Evolutionary conservation across 2,888 invertebrate species (phyloP).

Genomic region (Xiphydria camelus): DNA sequence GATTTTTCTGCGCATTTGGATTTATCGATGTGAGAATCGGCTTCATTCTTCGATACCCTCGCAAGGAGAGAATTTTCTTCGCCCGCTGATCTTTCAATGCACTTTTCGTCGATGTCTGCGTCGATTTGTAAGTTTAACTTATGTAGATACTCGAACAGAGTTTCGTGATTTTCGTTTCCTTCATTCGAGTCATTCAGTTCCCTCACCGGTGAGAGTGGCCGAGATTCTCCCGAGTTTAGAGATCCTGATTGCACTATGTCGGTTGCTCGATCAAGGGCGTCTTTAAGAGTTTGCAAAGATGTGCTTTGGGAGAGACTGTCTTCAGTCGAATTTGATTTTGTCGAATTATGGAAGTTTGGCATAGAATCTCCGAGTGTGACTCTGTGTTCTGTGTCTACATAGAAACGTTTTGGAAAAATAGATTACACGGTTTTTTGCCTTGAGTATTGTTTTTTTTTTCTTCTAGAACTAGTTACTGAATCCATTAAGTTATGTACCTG

Average conservation of each 20-base stretch:
- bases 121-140: slow-evolving; percentile 18
- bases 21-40: neutral
- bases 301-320: slow-evolving; percentile 16
- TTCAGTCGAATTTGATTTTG: too few species aligned
- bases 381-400: too few species aligned
- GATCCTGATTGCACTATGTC: slow-evolving; percentile 34
- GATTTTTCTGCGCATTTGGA: neutral
- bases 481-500: neutral
- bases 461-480: neutral
- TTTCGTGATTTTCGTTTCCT: too few species aligned
- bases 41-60: neutral
- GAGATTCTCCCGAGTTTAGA: slow-evolving; percentile 13
- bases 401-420: too few species aligned
- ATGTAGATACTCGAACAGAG: slow-evolving; percentile 32
- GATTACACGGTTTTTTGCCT: too few species aligned
- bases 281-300: slow-evolving; percentile 34
- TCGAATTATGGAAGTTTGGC: too few species aligned
- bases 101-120: slow-evolving; percentile 25
- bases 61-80: neutral
- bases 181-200: slow-evolving; percentile 7
- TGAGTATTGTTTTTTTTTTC: too few species aligned
- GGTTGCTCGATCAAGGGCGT: slow-evolving; percentile 45
- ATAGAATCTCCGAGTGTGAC: too few species aligned
- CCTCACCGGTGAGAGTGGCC: slow-evolving; percentile 8
- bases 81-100: slow-evolving; percentile 29